Evolutionary conservation across 2,113 vertebrate species (phyloP).

Genomic region (Hiodon alosoides): DNA sequence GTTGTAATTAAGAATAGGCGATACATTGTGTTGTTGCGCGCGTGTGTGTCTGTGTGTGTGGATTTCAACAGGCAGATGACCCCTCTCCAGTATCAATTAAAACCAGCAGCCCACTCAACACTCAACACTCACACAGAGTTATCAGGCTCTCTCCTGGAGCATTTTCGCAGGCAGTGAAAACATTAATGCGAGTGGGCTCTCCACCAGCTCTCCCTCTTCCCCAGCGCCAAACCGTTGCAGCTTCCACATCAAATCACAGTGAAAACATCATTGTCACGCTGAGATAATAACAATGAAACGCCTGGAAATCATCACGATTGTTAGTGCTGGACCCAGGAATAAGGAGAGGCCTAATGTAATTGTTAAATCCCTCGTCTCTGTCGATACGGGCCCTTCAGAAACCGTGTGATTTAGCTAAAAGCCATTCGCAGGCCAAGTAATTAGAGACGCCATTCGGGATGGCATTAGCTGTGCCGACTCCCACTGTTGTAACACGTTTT

Average conservation of each 20-base stretch:
- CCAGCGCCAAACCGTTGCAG: not conserved
- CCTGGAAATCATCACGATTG: slow-evolving; percentile 63
- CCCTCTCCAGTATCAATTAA: slow-evolving; percentile 45
- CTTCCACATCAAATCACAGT: slow-evolving; percentile 43
- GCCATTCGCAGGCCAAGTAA: slow-evolving; percentile 74
- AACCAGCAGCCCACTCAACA: slow-evolving; percentile 21
- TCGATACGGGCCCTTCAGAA: slow-evolving; percentile 74
- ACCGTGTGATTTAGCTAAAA: slow-evolving; percentile 76
- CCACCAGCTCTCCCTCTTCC: slow-evolving; percentile 35
- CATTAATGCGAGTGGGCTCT: slow-evolving; percentile 64
- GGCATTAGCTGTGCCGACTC: slow-evolving; percentile 60
- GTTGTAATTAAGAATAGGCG: not conserved
- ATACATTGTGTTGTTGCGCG: not conserved
- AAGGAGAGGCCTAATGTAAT: slow-evolving; percentile 70
- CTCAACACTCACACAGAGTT: slow-evolving; percentile 36
- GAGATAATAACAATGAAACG: slow-evolving; percentile 65
- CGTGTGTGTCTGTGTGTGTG: slow-evolving; percentile 2
- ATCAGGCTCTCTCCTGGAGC: slow-evolving; percentile 32
- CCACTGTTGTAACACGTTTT: slow-evolving; percentile 30
- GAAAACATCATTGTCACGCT: slow-evolving; percentile 62
- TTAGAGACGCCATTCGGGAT: slow-evolving; percentile 67
- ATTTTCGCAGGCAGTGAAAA: slow-evolving; percentile 51
- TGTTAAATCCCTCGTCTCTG: slow-evolving; percentile 68
- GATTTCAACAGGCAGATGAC: slow-evolving; percentile 26
- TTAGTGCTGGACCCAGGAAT: slow-evolving; percentile 54